Evolutionary conservation across 2,797 vertebrate genomes (phyloP), one percentile per base, ranked within the genome.

Genomic region (Lagorchestes hirsutus): DNA sequence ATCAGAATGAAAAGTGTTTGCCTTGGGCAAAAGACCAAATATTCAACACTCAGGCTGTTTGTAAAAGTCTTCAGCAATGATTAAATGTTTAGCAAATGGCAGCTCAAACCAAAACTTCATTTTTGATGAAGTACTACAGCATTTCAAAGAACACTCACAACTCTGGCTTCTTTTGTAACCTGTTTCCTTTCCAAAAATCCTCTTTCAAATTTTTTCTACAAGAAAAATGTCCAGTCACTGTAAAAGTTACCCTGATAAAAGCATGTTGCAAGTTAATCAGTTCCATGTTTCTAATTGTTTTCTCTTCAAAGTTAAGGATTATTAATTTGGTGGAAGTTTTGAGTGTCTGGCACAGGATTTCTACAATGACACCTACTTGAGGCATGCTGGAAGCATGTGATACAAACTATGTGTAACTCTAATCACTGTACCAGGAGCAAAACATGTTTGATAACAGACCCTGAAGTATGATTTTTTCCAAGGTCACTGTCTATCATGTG

Each of bases 231-330:
- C 95, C 90, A 94, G 57, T 50, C 91, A 96, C 96, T 94, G 93
- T 94, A 95, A 96, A 97, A 95, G 74, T 92, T 91, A 58, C 67
- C 95, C 96, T 95, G 92, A 96, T 96, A 96, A 95, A 96, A 96
- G 94, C 31, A n/a, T 34, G 94, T 97, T 95, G 93, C 82, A 94
- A 92, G 92, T 92, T 98, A 98, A 98, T 97, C 97, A 97, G 6
- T 98, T 98, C 96, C 97, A 98, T 96, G 93, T 93, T 98, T 93
- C 52, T 98, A 97, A 98, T 98, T 98, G 96, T 97, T 98, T 98
- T 98, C 96, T 97, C 93, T 95, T 93, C 96, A 95, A 97, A 97
- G 93, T 58, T 97, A 97, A 98, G 96, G 96, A 96, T 98, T 98
- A 98, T 98, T 98, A 97, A 98, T 98, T 97, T 98, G 97, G 95